These are phyloP conservation scores for Engystomops pustulosus DNA, from an alignment of 2,113 vertebrate species.

Conservation along the genomic window DNA sequence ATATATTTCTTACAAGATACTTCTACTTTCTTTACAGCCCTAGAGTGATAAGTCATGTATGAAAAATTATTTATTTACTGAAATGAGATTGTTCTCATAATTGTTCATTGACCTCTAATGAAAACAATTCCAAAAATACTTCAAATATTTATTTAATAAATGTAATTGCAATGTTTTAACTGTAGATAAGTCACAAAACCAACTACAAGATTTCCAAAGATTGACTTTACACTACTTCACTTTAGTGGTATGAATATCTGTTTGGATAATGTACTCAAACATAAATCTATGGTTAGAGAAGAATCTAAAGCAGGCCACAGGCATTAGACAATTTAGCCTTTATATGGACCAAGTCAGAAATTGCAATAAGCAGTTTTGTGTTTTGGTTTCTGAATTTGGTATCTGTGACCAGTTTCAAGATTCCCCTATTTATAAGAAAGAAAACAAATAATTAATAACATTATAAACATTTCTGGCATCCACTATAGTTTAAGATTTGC, in stretches of 20 bases:
- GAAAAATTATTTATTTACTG: conserved; percentile 19
- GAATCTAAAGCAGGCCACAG: neutral
- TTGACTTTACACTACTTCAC: neutral
- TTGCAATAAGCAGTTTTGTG: too few relatives aligned
- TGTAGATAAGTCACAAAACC: too few relatives aligned
- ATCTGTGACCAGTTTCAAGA: too few relatives aligned
- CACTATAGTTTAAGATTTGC: neutral
- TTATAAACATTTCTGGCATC: neutral
- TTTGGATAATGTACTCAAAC: neutral
- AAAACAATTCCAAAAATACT: neutral
- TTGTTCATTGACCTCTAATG: neutral
- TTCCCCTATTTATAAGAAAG: too few relatives aligned
- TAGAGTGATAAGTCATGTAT: too few relatives aligned
- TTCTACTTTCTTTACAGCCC: too few relatives aligned
- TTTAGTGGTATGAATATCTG: neutral
- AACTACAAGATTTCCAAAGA: neutral
- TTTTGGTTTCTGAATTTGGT: too few relatives aligned
- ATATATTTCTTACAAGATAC: neutral
- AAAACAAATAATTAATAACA: neutral
- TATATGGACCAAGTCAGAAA: too few relatives aligned
- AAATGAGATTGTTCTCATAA: neutral
- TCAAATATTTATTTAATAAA: conserved; percentile 11
- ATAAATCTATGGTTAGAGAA: neutral
- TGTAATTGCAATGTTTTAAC: too few relatives aligned
- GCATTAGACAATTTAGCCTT: neutral